These are phyloP conservation scores for Ormia ochracea DNA, from an alignment of 2,888 invertebrate genomes.

Conservation along the genomic window DNA sequence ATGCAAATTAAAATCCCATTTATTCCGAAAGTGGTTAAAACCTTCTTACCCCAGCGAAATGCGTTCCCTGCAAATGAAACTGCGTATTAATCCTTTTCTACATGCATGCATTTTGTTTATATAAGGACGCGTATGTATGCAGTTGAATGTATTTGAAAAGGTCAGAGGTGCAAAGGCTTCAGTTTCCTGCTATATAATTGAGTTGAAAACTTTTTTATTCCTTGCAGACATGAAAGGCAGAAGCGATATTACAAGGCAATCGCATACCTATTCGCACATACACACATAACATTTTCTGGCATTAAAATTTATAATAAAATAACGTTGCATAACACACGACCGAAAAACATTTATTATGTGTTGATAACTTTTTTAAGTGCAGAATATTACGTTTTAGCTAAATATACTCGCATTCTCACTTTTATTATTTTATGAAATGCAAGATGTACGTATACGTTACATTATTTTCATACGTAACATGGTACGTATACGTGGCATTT, in stretches of 20 bases:
- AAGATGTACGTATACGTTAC: slow-evolving; percentile 17
- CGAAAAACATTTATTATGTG: neutral
- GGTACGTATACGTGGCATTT: slow-evolving; percentile 20
- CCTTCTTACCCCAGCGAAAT: too few relatives aligned
- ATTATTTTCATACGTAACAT: neutral
- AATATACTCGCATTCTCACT: neutral
- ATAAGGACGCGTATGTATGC: too few relatives aligned
- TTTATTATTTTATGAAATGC: neutral
- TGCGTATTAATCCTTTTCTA: neutral
- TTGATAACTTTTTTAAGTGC: neutral
- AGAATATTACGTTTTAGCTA: neutral
- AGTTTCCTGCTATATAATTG: too few relatives aligned
- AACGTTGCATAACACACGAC: neutral
- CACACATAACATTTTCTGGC: neutral
- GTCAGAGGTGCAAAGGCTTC: neutral
- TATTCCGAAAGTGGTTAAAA: too few relatives aligned
- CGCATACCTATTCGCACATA: neutral
- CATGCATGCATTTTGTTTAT: neutral
- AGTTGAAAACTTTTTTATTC: neutral
- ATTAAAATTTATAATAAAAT: too few relatives aligned
- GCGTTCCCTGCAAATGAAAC: neutral
- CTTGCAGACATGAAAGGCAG: neutral
- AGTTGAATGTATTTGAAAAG: neutral
- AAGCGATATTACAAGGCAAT: neutral
- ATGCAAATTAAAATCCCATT: too few relatives aligned